These are phyloP conservation scores for Drosophila percnosoma DNA, from an alignment of 2,888 invertebrate species.

Conservation along the genomic window DNA sequence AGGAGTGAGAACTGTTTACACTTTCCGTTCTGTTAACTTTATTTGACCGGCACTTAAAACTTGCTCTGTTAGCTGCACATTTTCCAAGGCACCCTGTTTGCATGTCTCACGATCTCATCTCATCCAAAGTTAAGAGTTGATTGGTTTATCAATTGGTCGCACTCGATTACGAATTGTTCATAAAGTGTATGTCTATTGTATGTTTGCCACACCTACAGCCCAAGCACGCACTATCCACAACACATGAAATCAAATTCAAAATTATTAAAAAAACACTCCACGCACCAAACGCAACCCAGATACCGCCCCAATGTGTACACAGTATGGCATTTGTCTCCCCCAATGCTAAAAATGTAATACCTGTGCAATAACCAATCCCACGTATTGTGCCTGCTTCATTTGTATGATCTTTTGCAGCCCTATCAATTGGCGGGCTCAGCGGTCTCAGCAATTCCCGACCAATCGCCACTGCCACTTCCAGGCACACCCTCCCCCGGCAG, in stretches of 20 bases:
- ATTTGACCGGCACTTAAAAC: constrained; percentile 2
- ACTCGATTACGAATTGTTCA: constrained; percentile 32
- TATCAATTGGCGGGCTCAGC: constrained; percentile 86
- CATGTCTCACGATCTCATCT: constrained; percentile 40
- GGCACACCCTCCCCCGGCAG: constrained; percentile 94
- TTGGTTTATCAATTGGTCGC: constrained; percentile 69
- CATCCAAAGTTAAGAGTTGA: constrained; percentile 27
- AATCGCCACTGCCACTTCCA: constrained; percentile 88
- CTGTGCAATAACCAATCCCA: constrained; percentile 40
- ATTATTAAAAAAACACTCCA: constrained; percentile 36
- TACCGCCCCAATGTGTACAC: constrained; percentile 17
- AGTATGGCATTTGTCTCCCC: constrained; percentile 20
- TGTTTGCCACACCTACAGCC: constrained; percentile 36
- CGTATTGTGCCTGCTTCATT: constrained; percentile 28
- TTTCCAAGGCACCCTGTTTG: constrained; percentile 36
- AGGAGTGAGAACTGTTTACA: constrained; percentile 1
- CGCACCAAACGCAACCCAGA: constrained; percentile 32
- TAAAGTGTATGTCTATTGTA: constrained; percentile 48
- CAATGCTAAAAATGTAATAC: neutral
- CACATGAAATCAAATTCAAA: constrained; percentile 58
- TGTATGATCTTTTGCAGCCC: constrained; percentile 80
- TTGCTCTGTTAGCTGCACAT: constrained; percentile 44
- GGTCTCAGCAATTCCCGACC: constrained; percentile 87
- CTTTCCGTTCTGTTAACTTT: neutral
- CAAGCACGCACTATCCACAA: constrained; percentile 36